Evolutionary conservation across 2,888 invertebrate species (phyloP).

Genomic region (Andrena dorsata): DNA sequence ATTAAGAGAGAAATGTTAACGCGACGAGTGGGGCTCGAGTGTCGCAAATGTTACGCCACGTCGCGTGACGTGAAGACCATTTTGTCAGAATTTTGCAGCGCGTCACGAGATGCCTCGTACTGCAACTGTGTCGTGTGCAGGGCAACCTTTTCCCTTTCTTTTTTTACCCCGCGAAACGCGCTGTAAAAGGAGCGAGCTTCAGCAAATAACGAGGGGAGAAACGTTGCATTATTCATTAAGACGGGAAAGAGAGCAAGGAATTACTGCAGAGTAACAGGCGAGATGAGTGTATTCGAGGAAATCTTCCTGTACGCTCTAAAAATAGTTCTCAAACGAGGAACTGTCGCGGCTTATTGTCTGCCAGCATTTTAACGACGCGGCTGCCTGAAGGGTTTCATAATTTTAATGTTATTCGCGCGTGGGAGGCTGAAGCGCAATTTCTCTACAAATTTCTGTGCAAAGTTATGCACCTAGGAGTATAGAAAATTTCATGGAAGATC

Average conservation of each 20-base stretch:
- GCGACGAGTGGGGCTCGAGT: slow-evolving; percentile 17
- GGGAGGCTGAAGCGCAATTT: not conserved
- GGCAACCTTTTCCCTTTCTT: not conserved
- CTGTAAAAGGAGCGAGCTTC: not conserved
- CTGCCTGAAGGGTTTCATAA: slow-evolving; percentile 17
- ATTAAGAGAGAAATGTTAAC: slow-evolving; percentile 34
- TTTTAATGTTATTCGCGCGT: slow-evolving; percentile 5
- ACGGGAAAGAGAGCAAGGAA: not conserved
- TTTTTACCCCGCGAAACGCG: not conserved
- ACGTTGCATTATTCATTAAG: slow-evolving; percentile 18
- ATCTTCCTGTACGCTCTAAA: slow-evolving; percentile 35
- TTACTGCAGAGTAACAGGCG: not conserved
- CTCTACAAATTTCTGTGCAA: not conserved
- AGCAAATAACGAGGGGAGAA: slow-evolving; percentile 12
- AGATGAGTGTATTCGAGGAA: slow-evolving; percentile 9
- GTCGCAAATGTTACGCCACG: slow-evolving; percentile 32
- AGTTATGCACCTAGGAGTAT: too few species aligned
- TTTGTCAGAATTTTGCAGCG: not conserved
- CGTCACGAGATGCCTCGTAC: not conserved
- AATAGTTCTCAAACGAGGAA: slow-evolving; percentile 34
- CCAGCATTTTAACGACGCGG: slow-evolving; percentile 22
- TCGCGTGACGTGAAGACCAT: not conserved
- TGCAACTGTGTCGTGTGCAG: not conserved
- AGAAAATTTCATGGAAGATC: too few species aligned
- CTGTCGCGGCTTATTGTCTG: slow-evolving; percentile 15